Evolutionary conservation across 2,113 vertebrate genomes (phyloP).

Genomic region (Tragelaphus imberbis): DNA sequence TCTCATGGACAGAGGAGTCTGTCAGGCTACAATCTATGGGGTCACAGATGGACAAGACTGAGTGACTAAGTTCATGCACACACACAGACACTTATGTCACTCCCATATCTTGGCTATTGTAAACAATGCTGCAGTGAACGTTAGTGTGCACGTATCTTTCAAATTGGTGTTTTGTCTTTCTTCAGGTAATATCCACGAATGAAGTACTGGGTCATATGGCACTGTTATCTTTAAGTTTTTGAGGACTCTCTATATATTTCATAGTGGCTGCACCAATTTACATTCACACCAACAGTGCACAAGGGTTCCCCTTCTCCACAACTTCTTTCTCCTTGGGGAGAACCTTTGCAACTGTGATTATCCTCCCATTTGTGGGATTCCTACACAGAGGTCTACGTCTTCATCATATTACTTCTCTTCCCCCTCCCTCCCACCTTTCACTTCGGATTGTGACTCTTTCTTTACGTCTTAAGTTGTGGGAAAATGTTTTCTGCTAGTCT

Average conservation of each 20-base stretch:
- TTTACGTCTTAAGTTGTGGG: not conserved
- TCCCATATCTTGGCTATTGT: not conserved
- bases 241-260: not conserved
- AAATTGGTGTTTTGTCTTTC: not conserved
- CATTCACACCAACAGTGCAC: not conserved
- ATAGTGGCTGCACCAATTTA: not conserved
- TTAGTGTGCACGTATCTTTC: not conserved
- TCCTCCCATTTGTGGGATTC: not conserved
- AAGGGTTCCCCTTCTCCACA: not conserved
- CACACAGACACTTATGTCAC: not conserved
- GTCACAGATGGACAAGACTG: not conserved
- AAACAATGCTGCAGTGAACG: not conserved
- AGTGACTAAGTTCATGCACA: not conserved
- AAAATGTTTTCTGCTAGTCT: not conserved
- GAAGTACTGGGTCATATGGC: not conserved
- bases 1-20: not conserved
- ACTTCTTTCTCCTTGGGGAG: not conserved
- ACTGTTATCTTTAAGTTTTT: not conserved
- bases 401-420: not conserved
- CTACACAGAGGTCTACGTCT: not conserved
- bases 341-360: not conserved
- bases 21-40: not conserved
- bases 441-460: not conserved
- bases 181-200: not conserved
- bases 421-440: fast-evolving